Conservation (phyloP, 2,113 vertebrate genomes). For the Genyomyrus donnyi region DNA sequence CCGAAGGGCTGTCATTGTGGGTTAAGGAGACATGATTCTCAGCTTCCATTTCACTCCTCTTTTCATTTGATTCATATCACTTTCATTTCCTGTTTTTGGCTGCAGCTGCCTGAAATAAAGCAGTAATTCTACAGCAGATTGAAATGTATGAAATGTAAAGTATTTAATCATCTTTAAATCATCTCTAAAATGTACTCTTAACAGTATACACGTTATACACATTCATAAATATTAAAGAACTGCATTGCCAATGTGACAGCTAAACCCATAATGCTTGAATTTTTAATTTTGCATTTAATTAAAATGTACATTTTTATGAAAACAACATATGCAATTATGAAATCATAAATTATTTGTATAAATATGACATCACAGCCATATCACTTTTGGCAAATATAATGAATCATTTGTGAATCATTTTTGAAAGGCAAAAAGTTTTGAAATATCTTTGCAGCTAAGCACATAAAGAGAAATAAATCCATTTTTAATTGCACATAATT, state of each 20-base stretch:
- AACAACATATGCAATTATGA: neutral
- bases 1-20: neutral
- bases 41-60: neutral
- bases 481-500: neutral
- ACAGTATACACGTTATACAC: neutral
- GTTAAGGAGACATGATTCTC: neutral
- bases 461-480: neutral
- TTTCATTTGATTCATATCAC: neutral
- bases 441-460: neutral
- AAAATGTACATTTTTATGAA: neutral
- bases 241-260: neutral
- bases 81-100: neutral
- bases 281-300: neutral
- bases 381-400: neutral
- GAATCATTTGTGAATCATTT: neutral
- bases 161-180: neutral
- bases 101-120: neutral
- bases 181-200: neutral
- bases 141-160: neutral
- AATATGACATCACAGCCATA: neutral
- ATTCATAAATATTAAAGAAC: neutral
- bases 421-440: neutral
- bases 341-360: neutral
- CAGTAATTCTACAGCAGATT: neutral
- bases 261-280: neutral